Base-by-base conservation (phyloP, 2,888 invertebrate genomes). In the Pandemis corylana region DNA sequence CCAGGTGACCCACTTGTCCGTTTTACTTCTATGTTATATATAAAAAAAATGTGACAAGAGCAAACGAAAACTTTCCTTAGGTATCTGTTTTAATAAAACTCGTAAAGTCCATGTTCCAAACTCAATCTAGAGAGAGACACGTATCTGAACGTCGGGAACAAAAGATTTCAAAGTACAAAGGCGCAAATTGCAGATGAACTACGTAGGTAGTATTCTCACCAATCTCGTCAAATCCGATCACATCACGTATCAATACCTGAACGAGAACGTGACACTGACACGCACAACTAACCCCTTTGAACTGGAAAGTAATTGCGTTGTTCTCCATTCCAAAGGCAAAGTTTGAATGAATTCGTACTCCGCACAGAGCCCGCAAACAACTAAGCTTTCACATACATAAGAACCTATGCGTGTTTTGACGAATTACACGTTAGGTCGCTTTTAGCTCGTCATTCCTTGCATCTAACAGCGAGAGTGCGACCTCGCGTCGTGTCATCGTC, bases 401-500 rank as follows among this genome's bases (percentile, higher is more conserved):
- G 28, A 66, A 75, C 59, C 12, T 72, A 85, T 84, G 85, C 85
- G 81, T 87, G 87, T 87, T 90, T 89, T 92, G 91, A 90, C 89
- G 89, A 89, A 92, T 93, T 90, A 91, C 88, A 90, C 89, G 89
- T 91, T 89, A 90, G 90, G 90, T 90, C 89, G 91, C 87, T 92
- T 90, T 92, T 90, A 85, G 88, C 87, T 80, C 85, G 91, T 87
- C 92, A 90, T 90, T 91, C 88, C 89, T 88, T 90, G 89, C 91
- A 89, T 88, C 89, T 88, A 90, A 88, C 90, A 88, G 89, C 86
- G 88, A 87, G 92, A 92, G 90, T 91, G 90, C 90, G 94, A 93
- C 94, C 93, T 90, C 94, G 91, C 89, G 92, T 90, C 93, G 91
- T 94, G 94, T 94, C 94, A 94, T 94, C 94, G 94, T 93, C 93